phyloP scores from a whole-genome alignment of 2,113 vertebrate species.

The Spilogale gracilis region DNA sequence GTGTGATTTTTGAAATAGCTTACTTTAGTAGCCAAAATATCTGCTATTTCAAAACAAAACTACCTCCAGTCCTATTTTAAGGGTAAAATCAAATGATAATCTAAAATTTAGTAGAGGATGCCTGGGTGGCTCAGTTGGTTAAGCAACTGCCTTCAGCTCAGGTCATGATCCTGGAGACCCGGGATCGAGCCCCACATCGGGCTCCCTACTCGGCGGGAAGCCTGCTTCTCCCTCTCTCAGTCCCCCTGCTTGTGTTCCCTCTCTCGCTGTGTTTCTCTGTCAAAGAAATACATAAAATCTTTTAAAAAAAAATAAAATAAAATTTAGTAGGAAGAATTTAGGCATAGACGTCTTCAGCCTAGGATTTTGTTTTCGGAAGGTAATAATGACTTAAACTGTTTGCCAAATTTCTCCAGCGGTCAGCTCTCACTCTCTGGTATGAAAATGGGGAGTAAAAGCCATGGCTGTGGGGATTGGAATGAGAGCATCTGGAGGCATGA shows the following conservation, averaged over 20 bases:
- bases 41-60: not conserved
- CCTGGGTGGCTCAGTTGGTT: too few relatives aligned
- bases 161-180: too few relatives aligned
- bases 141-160: too few relatives aligned
- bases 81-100: not conserved
- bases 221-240: too few relatives aligned
- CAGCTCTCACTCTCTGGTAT: not conserved
- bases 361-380: slow-evolving; percentile 3
- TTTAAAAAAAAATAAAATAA: not conserved
- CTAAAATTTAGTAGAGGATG: not conserved
- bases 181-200: too few relatives aligned
- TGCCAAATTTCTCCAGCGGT: not conserved
- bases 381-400: not conserved
- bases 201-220: too few relatives aligned
- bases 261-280: too few relatives aligned
- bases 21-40: not conserved
- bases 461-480: not conserved
- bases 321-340: not conserved
- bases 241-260: too few relatives aligned
- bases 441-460: not conserved
- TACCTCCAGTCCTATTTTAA: not conserved
- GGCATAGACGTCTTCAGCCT: not conserved
- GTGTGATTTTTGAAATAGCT: not conserved
- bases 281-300: too few relatives aligned
- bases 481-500: not conserved